Evolutionary conservation across 2,113 vertebrate species (phyloP).

Genomic region (Clarias gariepinus): DNA sequence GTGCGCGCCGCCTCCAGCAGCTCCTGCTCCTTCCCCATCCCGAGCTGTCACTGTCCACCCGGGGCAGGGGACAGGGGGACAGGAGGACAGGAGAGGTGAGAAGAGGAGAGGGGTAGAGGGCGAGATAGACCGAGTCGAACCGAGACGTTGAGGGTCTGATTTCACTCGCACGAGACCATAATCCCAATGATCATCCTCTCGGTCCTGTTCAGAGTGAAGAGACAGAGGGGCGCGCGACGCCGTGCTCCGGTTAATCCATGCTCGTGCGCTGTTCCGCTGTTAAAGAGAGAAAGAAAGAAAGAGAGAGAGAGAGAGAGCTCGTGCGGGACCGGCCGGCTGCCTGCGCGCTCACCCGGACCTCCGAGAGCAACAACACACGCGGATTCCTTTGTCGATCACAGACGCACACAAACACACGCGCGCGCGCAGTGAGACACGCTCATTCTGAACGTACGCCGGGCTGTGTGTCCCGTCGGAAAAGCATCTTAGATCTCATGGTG

Average conservation of each 20-base stretch:
- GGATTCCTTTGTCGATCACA: constrained; percentile 20
- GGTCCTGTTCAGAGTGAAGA: neutral
- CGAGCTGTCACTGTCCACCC: constrained; percentile 62
- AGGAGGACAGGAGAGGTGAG: neutral
- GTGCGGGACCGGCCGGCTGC: constrained; percentile 48
- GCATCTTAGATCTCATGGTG: neutral
- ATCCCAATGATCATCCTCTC: neutral
- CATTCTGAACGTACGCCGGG: constrained; percentile 6
- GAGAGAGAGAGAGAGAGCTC: neutral
- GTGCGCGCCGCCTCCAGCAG: constrained; percentile 96
- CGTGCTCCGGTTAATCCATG: constrained; percentile 34
- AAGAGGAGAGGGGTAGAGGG: neutral
- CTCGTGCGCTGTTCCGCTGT: constrained; percentile 1
- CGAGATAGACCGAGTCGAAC: neutral
- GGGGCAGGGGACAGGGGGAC: constrained; percentile 5
- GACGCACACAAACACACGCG: constrained; percentile 3
- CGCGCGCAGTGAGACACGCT: constrained; percentile 5
- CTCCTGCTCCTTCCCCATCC: constrained; percentile 98
- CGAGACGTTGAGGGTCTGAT: neutral
- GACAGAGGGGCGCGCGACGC: neutral
- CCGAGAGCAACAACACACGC: neutral
- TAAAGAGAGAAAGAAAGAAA: neutral
- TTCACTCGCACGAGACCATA: neutral
- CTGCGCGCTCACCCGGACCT: constrained; percentile 44
- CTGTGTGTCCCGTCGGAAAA: constrained; percentile 3